Percentiles rank a stretch among this genome's conserved stretches.
Conservation (phyloP, 2,797 vertebrate species). For the Protosalanx chinensis region DNA sequence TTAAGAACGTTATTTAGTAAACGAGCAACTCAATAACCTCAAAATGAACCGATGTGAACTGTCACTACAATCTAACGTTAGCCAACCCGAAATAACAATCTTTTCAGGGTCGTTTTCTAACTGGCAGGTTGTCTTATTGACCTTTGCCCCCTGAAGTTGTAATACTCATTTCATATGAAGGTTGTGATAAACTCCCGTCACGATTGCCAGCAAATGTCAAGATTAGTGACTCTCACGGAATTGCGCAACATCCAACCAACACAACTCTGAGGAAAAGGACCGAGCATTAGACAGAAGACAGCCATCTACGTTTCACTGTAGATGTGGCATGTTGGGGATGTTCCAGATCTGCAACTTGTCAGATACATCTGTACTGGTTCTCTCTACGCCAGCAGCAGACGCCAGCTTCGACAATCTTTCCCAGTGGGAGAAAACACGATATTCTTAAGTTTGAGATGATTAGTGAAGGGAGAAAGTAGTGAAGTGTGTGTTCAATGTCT, state of each 20-base stretch:
- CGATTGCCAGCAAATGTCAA: background rate
- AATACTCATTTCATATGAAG: background rate
- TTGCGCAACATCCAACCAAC: background rate
- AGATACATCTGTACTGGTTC: background rate
- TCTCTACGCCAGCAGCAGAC: background rate
- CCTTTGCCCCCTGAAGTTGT: background rate
- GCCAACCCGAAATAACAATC: background rate
- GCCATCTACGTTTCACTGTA: conserved; percentile 43
- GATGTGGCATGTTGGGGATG: conserved; percentile 70
- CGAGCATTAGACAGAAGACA: background rate
- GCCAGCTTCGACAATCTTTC: background rate
- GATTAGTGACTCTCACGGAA: background rate
- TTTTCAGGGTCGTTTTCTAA: background rate
- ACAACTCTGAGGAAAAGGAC: background rate
- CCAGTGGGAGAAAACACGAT: background rate
- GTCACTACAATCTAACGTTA: background rate
- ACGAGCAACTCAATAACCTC: background rate
- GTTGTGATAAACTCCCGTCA: too few relatives aligned
- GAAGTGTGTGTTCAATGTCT: background rate
- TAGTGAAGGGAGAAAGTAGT: background rate
- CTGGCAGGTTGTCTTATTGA: background rate
- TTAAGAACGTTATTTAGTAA: background rate
- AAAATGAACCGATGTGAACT: background rate
- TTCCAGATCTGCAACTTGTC: conserved; percentile 47
- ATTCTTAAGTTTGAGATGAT: background rate